These are phyloP conservation scores for Pangasius macronema DNA, from an alignment of 2,797 vertebrate genomes.

Conservation along the genomic window DNA sequence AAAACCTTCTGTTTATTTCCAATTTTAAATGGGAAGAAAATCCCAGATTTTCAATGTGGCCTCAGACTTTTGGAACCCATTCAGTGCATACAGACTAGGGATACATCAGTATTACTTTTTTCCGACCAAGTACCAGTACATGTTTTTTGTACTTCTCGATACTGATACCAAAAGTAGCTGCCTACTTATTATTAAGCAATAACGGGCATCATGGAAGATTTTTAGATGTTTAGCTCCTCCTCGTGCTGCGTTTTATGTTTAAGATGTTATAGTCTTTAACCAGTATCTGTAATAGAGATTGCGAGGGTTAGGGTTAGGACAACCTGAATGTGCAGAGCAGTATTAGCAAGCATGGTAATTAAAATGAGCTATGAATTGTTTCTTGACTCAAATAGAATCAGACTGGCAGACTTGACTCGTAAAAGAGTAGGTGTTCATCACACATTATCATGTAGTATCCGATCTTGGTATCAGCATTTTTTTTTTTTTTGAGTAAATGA, in stretches of 20 bases:
- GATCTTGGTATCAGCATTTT: neutral
- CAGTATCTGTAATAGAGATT: neutral
- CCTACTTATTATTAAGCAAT: no score
- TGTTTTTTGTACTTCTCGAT: neutral
- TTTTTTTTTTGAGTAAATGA: neutral
- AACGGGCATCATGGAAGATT: no score
- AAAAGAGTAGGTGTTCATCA: neutral
- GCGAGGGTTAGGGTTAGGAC: neutral
- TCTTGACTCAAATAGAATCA: neutral
- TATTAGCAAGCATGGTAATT: neutral
- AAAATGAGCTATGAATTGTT: neutral
- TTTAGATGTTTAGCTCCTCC: neutral
- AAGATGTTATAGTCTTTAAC: neutral
- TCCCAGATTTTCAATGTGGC: no score
- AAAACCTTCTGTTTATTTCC: no score
- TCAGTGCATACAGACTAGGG: no score
- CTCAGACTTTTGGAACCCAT: no score
- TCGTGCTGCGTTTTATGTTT: neutral
- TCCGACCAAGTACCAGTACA: neutral
- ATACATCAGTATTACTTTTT: neutral
- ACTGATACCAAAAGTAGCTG: neutral
- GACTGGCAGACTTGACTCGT: neutral
- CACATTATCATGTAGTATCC: neutral
- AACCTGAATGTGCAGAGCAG: neutral
- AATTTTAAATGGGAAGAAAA: no score